Evolutionary conservation across 53 echinoderm and acorn worm genomes (phyloP), one percentile per base, ranked within the genome.

Genomic region (Paracentrotus lividus): DNA sequence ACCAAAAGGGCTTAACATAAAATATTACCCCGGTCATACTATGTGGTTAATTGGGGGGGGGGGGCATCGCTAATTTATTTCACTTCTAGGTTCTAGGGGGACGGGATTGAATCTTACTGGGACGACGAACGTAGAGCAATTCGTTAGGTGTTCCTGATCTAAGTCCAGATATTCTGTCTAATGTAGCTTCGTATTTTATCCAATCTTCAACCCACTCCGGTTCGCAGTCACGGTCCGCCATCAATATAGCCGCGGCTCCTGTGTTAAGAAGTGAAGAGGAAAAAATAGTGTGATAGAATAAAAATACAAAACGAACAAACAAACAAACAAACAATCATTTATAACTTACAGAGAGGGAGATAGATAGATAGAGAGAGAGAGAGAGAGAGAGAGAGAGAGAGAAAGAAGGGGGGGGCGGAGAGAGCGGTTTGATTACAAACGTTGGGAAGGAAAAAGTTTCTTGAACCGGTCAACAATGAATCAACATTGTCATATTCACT

Each of bases 181-280:
- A 9, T 5, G 90, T 29, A 4, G 90, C 90, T 42, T 65, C 49
- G 45, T n/a, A 7, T 18, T 66, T 27, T 29, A 90, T 33, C 20
- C 24, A 43, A 7, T 66, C 3, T 23, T 47, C 26, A 13, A 90
- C 90, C 42, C 66, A 45, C 23, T 29, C 4, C 20, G 90, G 67
- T 18, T n/a, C 64, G 14, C 65, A 44, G 23, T 67, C 90, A 24
- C 43, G 24, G n/a, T 65, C 66, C 24, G 90, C 61, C 90, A 90
- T 61, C 3, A 64, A 34, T 60, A 90, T 90, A n/a, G 33, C 90
- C 8, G 90, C 90, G 8, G 90, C 90, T 66, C 90, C 90, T 90
- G 65, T 43, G 32, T 10, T 6, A 10, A 45, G 51, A 42, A 23
- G 27, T 36, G 77, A 18, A 20, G 38, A 40, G 38, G 14, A 42